A percentile compares a stretch with the other conserved stretches of the same genome.
These are phyloP conservation scores for Scylla paramamosain DNA, from an alignment of 1,140 invertebrate genomes.

Conservation along the genomic window DNA sequence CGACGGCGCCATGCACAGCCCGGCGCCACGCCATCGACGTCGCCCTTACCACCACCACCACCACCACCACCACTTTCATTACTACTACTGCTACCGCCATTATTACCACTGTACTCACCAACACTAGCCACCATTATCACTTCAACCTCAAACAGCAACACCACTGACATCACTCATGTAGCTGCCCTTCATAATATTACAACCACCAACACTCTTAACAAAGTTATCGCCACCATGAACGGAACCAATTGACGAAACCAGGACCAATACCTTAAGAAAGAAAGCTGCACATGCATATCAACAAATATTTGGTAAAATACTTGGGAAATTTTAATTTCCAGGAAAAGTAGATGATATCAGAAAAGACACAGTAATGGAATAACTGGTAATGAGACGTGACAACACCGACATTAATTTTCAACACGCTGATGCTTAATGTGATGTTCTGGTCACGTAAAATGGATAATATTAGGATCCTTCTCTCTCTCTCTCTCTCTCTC, in stretches of 20 bases:
- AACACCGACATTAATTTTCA: too few species aligned
- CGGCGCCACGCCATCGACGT: not conserved
- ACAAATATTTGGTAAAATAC: not conserved
- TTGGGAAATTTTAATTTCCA: too few species aligned
- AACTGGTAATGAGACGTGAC: too few species aligned
- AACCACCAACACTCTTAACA: not conserved
- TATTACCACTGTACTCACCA: not conserved
- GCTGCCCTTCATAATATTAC: not conserved
- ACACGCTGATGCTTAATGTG: too few species aligned
- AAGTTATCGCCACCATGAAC: too few species aligned
- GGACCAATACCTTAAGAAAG: not conserved
- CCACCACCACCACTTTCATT: not conserved
- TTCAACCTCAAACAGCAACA: not conserved
- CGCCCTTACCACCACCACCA: not conserved
- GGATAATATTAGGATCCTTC: too few species aligned
- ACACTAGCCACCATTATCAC: not conserved
- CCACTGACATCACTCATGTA: not conserved
- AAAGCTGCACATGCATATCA: not conserved
- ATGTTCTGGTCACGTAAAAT: too few species aligned
- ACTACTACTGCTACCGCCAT: not conserved
- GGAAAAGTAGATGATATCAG: too few species aligned
- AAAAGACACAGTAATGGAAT: too few species aligned
- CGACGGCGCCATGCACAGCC: not conserved
- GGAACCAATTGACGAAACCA: too few species aligned
- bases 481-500: constrained; percentile 34